Base-by-base conservation (phyloP, 2,888 invertebrate species). In the Heliconius aoede region DNA sequence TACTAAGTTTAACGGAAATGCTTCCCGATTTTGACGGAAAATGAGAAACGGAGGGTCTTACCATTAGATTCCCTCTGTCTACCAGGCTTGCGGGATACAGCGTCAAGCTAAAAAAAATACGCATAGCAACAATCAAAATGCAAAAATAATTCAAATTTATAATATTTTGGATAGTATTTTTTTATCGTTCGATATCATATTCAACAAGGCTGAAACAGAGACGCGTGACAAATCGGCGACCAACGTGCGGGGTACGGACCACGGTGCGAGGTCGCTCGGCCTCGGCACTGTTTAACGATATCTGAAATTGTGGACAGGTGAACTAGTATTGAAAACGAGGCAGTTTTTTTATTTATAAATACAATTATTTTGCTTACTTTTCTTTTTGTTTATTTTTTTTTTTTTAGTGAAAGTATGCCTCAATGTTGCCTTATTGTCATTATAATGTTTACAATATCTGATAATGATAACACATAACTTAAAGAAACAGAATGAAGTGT, bases 201-300 rank as follows among this genome's bases (percentile, higher is more conserved):
- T 75, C 72, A 78, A 67, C 78, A 76, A 78, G 78, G 73, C 73
- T 76, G 76, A 71, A 78, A 78, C 76, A 73, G 69, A 78, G 78
- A 71, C 73, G 76, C 76, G 69, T 71, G 40, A 71, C 71, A 36
- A 51, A 62, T 71, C 62, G 71, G 5, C 40, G 30, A 55, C 4
- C 15, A 55, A 24, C 69, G 69, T 69, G 30, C 65, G 65, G 65
- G 15, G 36, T 55, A n/a, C 36, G 36, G 65, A 36, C 65, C 55
- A 69, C 75, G 79, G 62, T n/a, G n/a, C n/a, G n/a, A n/a, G n/a
- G n/a, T 64, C 65, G 58, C 71, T 75, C 73, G 79, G 77, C 79
- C 79, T 79, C 79, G 77, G 58, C 73, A 75, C 71, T 79, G 69
- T 75, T 79, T 74, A 76, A 69, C 69, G n/a, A 55, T 69, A 69